A percentile compares a stretch with the other conserved stretches of the same genome.
These are phyloP conservation scores for Cerastis leucographa DNA, from an alignment of 2,888 invertebrate species.

Conservation along the genomic window DNA sequence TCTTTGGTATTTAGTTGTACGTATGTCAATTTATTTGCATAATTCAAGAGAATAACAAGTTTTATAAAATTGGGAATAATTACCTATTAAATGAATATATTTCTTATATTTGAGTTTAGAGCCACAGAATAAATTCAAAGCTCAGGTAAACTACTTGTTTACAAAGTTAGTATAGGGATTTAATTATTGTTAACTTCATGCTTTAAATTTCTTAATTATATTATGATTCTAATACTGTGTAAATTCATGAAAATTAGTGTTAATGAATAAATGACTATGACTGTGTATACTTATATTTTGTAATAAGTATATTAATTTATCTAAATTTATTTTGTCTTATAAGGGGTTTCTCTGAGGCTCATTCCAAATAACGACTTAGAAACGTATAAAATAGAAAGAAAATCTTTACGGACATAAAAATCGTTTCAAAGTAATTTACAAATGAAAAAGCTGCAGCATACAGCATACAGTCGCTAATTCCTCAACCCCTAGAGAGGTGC, in stretches of 20 bases:
- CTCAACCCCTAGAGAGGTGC: slow-evolving; percentile 43
- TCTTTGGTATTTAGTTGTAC: neutral
- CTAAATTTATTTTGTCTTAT: no score
- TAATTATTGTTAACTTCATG: no score
- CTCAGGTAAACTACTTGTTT: no score
- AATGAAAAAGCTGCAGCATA: slow-evolving; percentile 36
- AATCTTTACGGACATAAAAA: slow-evolving; percentile 16
- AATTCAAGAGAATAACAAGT: no score
- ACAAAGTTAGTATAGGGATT: neutral
- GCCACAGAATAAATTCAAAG: neutral
- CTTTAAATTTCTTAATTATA: no score
- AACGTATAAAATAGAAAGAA: slow-evolving; percentile 4
- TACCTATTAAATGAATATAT: no score
- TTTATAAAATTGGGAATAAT: no score
- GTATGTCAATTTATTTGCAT: neutral
- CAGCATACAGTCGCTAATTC: slow-evolving; percentile 52
- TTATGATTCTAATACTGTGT: no score
- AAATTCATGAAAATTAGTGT: no score
- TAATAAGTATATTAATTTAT: neutral
- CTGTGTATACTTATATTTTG: no score
- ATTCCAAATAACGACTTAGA: neutral
- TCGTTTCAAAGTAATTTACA: slow-evolving; percentile 27
- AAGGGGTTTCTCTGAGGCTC: neutral
- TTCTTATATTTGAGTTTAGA: neutral
- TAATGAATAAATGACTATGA: no score